Percentiles rank a stretch among this genome's conserved stretches.
Conservation (phyloP, 2,113 vertebrate species). For the Tetraodon nigroviridis region DNA sequence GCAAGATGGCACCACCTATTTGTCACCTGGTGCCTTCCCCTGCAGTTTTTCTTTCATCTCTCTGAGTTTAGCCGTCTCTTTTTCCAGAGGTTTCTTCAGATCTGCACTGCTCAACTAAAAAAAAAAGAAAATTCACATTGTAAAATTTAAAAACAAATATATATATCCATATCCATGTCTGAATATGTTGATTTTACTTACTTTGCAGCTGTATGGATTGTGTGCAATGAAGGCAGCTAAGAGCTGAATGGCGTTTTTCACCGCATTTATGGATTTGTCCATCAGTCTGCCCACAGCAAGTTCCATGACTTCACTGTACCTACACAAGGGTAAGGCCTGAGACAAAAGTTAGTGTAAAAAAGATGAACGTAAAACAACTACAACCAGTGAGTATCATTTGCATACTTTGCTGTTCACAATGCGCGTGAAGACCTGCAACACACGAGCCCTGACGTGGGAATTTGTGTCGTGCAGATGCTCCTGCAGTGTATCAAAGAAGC, state of each 20-base stretch:
- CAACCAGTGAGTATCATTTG: too few relatives aligned
- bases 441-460: slow-evolving; percentile 83
- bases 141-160: background rate
- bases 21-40: slow-evolving; percentile 57
- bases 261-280: slow-evolving; percentile 88
- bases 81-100: slow-evolving; percentile 82
- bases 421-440: slow-evolving; percentile 85
- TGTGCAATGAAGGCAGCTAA: slow-evolving; percentile 90
- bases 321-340: slow-evolving; percentile 85
- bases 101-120: slow-evolving; percentile 83
- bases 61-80: slow-evolving; percentile 81
- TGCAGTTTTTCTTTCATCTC: slow-evolving; percentile 74
- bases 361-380: too few relatives aligned
- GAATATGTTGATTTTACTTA: slow-evolving; percentile 46
- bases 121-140: background rate
- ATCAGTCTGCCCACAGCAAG: slow-evolving; percentile 86
- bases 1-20: background rate
- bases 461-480: slow-evolving; percentile 84
- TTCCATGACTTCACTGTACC: slow-evolving; percentile 84
- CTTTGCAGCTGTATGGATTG: slow-evolving; percentile 97
- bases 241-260: slow-evolving; percentile 93
- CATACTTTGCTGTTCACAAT: slow-evolving; percentile 86
- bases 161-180: rapidly evolving
- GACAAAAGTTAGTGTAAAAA: background rate
- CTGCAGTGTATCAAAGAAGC: slow-evolving; percentile 85